Evolutionary conservation across 2,797 vertebrate genomes (phyloP).

Genomic region (Lepidocolaptes lacrymiger): DNA sequence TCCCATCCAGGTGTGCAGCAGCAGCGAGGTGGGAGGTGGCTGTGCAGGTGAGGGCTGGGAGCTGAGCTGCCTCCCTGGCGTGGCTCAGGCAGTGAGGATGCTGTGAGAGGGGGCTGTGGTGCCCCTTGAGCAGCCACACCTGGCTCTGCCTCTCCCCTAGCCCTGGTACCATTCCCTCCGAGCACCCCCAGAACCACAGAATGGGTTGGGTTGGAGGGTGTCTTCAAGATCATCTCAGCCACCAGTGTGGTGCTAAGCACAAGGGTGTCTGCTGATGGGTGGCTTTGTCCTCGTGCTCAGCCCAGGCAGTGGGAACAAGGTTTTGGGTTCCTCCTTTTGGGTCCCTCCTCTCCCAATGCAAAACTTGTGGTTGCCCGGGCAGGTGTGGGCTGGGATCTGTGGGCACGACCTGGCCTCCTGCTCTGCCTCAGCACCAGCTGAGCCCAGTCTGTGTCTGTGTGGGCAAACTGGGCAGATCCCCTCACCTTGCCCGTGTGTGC

Average conservation of each 20-base stretch:
- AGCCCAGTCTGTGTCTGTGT: rapidly evolving
- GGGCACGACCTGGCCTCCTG: not conserved
- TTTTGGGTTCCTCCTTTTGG: not conserved
- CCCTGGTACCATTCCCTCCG: not conserved
- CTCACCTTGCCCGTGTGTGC: not conserved
- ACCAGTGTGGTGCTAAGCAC: rapidly evolving
- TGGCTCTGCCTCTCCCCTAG: not conserved
- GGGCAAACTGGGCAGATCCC: not conserved
- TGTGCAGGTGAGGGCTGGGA: not conserved
- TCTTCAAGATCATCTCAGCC: not conserved
- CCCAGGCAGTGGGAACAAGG: not conserved
- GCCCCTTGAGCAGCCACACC: not conserved
- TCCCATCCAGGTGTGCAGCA: not conserved
- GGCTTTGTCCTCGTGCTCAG: not conserved
- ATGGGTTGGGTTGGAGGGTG: not conserved
- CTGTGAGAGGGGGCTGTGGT: not conserved
- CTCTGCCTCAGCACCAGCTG: not conserved
- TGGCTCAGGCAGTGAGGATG: not conserved
- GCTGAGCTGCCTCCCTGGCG: not conserved
- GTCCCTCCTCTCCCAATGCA: no score
- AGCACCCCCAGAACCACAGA: not conserved
- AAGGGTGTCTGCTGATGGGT: not conserved
- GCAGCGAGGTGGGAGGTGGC: not conserved
- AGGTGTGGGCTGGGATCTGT: not conserved
- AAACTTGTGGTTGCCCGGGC: not conserved